Percentiles rank a stretch among this genome's conserved stretches.
phyloP scores from a whole-genome alignment of 2,113 vertebrate species.

The Alethe diademata region DNA sequence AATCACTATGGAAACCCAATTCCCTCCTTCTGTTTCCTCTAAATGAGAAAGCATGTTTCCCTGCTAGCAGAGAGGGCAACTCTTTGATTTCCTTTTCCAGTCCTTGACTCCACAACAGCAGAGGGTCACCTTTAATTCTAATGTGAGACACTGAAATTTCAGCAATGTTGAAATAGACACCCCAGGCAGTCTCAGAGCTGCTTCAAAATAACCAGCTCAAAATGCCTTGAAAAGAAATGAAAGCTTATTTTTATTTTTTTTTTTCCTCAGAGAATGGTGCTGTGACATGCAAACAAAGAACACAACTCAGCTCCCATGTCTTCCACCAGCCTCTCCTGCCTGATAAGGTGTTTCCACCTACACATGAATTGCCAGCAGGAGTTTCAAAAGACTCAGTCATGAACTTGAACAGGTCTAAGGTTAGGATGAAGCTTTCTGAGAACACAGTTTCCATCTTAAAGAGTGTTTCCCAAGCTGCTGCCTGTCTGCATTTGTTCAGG shows the following conservation, averaged over 20 bases:
- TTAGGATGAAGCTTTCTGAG: background rate
- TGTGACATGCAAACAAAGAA: background rate
- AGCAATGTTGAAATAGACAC: background rate
- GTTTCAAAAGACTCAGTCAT: background rate
- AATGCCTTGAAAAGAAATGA: background rate
- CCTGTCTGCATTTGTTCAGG: background rate
- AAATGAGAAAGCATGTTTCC: constrained; percentile 52
- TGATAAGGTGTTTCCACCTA: background rate
- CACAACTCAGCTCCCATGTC: background rate
- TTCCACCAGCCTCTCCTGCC: background rate
- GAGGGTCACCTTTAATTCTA: constrained; percentile 30
- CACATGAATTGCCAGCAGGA: background rate
- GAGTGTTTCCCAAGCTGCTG: background rate
- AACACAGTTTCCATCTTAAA: background rate
- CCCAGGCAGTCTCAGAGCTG: background rate
- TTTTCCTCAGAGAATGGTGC: background rate
- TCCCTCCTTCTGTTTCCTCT: constrained; percentile 53
- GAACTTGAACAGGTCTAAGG: background rate
- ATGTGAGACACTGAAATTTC: background rate
- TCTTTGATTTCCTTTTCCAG: constrained; percentile 60
- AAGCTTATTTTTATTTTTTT: background rate
- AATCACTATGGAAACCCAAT: constrained; percentile 71
- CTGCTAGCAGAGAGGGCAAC: background rate
- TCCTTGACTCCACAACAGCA: background rate
- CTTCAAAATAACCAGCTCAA: constrained; percentile 25